phyloP scores from a whole-genome alignment of 2,797 vertebrate genomes.

The Peromyscus nudipes region DNA sequence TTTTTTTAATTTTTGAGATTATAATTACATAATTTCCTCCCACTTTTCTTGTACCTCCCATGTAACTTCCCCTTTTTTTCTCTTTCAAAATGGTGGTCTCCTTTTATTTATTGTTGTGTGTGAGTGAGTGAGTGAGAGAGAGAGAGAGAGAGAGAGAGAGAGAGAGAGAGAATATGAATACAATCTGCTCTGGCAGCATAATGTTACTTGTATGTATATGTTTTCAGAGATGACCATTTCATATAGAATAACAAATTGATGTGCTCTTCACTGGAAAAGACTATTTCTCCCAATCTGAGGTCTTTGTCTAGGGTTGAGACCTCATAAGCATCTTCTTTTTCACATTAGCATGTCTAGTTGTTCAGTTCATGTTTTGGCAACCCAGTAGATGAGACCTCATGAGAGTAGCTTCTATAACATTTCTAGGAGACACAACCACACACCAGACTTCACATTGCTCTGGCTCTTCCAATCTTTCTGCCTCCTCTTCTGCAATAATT shows the following conservation, averaged over 20 bases:
- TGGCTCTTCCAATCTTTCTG: background rate
- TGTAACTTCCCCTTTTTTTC: background rate
- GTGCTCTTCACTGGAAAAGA: background rate
- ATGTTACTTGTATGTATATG: background rate
- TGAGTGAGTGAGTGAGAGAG: background rate
- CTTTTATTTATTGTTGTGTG: background rate
- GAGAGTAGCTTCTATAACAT: background rate
- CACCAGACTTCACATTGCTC: background rate
- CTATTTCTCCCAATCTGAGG: background rate
- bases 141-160: background rate
- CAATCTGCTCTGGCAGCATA: background rate
- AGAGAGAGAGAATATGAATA: background rate
- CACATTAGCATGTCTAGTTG: background rate
- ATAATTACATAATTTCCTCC: background rate
- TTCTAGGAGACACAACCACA: background rate
- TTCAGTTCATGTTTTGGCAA: background rate
- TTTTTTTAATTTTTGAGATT: background rate
- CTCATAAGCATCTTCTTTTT: background rate
- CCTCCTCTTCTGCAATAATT: background rate
- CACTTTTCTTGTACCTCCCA: background rate
- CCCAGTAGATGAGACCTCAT: no score
- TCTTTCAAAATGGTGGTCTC: background rate
- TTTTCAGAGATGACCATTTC: background rate
- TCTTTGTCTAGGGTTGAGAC: background rate
- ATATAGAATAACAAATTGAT: background rate